These are phyloP conservation scores for Clarias fuscus DNA, from an alignment of 2,797 vertebrate species.

Conservation along the genomic window DNA sequence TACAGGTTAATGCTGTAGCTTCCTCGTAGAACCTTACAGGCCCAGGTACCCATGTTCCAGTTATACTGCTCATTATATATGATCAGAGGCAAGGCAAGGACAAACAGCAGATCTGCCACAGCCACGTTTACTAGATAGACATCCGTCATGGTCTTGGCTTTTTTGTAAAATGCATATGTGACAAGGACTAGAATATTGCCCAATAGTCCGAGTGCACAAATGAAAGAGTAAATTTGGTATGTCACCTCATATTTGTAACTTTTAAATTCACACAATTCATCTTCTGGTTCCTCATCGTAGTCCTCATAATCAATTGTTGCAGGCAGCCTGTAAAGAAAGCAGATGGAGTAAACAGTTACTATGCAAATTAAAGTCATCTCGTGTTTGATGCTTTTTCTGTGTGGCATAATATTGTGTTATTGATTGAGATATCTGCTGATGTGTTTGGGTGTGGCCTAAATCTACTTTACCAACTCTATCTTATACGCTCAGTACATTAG, in stretches of 20 bases:
- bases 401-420: not conserved
- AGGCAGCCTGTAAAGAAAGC: conserved; percentile 30
- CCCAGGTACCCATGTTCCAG: conserved; percentile 77
- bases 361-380: not conserved
- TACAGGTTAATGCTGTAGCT: conserved; percentile 89
- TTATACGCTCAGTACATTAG: not conserved
- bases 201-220: conserved; percentile 80
- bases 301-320: not conserved
- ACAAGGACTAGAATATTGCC: conserved; percentile 86
- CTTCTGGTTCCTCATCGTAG: rapidly evolving
- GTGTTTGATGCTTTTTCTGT: not conserved
- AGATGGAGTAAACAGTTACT: not conserved
- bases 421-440: not conserved
- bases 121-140: conserved; percentile 89
- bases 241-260: conserved; percentile 33
- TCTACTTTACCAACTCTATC: not conserved
- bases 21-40: conserved; percentile 81
- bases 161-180: conserved; percentile 87
- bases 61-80: conserved; percentile 78
- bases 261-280: conserved; percentile 47
- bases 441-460: not conserved
- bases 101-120: conserved; percentile 84
- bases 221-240: conserved; percentile 75
- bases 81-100: conserved; percentile 81
- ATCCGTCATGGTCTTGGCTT: conserved; percentile 87